phyloP scores from a whole-genome alignment of 2,797 vertebrate species.

The Lacerta viridis region DNA sequence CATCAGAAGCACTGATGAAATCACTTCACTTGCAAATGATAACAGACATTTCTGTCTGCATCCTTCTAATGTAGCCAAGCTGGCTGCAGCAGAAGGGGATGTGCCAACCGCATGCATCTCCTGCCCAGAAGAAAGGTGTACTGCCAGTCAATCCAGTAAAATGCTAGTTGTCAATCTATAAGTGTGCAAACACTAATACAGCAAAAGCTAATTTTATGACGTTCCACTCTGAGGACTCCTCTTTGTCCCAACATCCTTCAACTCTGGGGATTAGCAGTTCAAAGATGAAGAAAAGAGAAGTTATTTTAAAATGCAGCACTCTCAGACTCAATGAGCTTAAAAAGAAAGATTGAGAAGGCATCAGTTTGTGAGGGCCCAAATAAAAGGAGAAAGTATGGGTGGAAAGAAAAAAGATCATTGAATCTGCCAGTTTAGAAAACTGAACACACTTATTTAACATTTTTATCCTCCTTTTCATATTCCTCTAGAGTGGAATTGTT shows the following conservation, averaged over 20 bases:
- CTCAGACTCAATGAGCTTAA: conserved; percentile 72
- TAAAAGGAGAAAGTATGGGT: conserved; percentile 57
- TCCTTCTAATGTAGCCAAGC: fast-evolving
- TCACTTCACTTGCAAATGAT: background rate
- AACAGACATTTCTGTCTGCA: background rate
- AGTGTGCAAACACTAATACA: conserved; percentile 80
- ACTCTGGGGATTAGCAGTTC: conserved; percentile 82
- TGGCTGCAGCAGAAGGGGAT: conserved; percentile 15
- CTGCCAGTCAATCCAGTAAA: conserved; percentile 68
- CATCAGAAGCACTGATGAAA: conserved; percentile 25
- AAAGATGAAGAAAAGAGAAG: conserved; percentile 80
- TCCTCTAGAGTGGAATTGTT: conserved; percentile 57
- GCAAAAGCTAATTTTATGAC: conserved; percentile 86
- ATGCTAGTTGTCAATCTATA: conserved; percentile 77
- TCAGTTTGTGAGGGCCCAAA: conserved; percentile 65
- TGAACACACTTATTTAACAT: conserved; percentile 46
- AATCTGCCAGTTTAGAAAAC: conserved; percentile 52
- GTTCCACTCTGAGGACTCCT: conserved; percentile 81
- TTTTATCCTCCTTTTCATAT: conserved; percentile 53
- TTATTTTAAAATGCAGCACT: conserved; percentile 82
- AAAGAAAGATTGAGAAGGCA: conserved; percentile 62
- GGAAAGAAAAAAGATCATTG: background rate
- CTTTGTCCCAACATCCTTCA: conserved; percentile 85
- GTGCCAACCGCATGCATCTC: conserved; percentile 39
- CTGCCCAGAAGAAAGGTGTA: conserved; percentile 45